Evolutionary conservation across 2,113 vertebrate genomes (phyloP), one percentile per base, ranked within the genome.

Genomic region (Leucopsar rothschildi): DNA sequence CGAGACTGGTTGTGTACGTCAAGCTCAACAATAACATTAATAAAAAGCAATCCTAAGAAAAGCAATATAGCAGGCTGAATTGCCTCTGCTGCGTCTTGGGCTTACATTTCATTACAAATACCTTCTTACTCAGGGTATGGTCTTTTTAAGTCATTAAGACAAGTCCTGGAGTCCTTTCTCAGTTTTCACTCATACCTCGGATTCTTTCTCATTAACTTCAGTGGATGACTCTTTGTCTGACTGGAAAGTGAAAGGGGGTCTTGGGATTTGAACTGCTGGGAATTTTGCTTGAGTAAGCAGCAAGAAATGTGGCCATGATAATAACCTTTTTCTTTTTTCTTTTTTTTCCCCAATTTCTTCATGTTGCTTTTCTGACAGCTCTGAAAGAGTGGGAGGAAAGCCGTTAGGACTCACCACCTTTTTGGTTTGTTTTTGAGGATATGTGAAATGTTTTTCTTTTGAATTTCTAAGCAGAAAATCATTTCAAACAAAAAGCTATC

Each of bases 231-330:
- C 45, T 82, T 94, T 90, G 76, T 92, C 57, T 89, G 78, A 91
- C 40, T 88, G 71, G 86, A 94, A 95, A 82, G 59, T 73, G 71
- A 90, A 95, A 89, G 29, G 61, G 71, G 77, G 31, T 33, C 63
- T 90, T 72, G 93, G 78, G 91, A 94, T 95, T 94, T 88, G 66
- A 91, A 66, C 87, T 69, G 57, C 24, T 72, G 87, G 71, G 87
- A 88, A 91, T 96, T 96, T 92, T 92, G 64, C 75, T 80, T 91
- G 84, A 96, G 71, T 92, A 88, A 94, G 92, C 66, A 93, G 55
- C 68, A 90, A 90, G 71, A 94, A 88, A 91, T 49, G 35, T 45
- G 53, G 49, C 44, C 65, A 71, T 65, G 53, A 92, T 91, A 95
- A 93, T 84, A 93, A 91, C 35, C 6, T 94, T 83, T 88, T 77